Evolutionary conservation across 2,888 invertebrate species (phyloP).

Genomic region (Glyphotaelius pellucidus): DNA sequence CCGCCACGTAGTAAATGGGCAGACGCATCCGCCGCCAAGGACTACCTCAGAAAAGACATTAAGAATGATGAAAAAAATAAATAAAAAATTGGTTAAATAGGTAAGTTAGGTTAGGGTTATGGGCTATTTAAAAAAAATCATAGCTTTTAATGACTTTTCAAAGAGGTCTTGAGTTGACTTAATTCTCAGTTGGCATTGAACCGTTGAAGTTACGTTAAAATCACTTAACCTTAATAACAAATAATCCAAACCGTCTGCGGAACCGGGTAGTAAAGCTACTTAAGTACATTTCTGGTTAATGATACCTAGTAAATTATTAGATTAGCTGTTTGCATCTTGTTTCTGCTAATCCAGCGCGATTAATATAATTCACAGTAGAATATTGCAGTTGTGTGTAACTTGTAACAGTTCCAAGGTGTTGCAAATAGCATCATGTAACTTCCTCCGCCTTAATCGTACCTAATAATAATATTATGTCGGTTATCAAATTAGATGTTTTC

Average conservation of each 20-base stretch:
- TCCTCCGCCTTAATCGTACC: background rate
- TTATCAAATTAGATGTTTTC: conserved; percentile 4
- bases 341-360: background rate
- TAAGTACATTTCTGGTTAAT: background rate
- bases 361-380: background rate
- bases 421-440: background rate
- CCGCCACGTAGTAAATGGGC: too few species aligned
- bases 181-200: too few species aligned
- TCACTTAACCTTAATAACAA: background rate
- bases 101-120: too few species aligned
- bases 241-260: background rate
- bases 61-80: too few species aligned
- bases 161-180: too few species aligned
- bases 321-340: background rate
- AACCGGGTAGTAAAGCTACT: background rate
- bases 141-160: too few species aligned
- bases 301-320: background rate
- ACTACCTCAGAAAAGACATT: too few species aligned
- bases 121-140: too few species aligned
- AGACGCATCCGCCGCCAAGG: too few species aligned
- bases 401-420: background rate
- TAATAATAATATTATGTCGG: background rate
- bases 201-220: background rate
- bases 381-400: background rate
- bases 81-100: too few species aligned